Percentiles rank a stretch among this genome's conserved stretches.
phyloP scores from a whole-genome alignment of 2,113 vertebrate species.

The Shinisaurus crocodilurus region DNA sequence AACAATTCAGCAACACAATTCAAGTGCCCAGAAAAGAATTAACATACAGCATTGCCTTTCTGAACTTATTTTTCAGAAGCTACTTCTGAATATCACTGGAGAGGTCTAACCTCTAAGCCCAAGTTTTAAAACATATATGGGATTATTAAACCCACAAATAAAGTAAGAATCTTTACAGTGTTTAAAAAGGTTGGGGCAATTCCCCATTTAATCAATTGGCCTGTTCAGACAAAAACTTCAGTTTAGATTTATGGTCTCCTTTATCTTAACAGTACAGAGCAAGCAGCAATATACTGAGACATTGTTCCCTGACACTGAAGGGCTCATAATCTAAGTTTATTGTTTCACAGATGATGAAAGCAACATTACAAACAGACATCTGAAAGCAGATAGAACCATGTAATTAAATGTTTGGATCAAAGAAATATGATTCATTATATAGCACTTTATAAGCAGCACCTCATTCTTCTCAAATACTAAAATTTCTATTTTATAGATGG shows the following conservation, averaged over 20 bases:
- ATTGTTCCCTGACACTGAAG: not conserved
- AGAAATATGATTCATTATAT: not conserved
- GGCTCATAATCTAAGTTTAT: not conserved
- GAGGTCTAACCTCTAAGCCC: not conserved
- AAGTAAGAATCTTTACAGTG: not conserved
- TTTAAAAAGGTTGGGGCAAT: not conserved
- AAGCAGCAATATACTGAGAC: conserved; percentile 7
- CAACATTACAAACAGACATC: not conserved
- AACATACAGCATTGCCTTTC: not conserved
- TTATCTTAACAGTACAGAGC: not conserved
- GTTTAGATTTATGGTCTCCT: not conserved
- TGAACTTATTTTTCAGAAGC: not conserved
- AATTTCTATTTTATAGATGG: conserved; percentile 8
- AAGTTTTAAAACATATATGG: not conserved
- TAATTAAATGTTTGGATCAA: not conserved
- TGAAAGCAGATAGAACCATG: not conserved
- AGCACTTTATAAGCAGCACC: not conserved
- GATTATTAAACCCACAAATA: not conserved
- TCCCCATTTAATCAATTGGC: not conserved
- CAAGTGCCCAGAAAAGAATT: not conserved
- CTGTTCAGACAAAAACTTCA: not conserved
- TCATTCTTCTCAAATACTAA: not conserved
- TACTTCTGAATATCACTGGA: not conserved
- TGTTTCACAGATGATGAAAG: not conserved
- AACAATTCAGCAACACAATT: not conserved